Percentiles rank a stretch among this genome's conserved stretches.
Conservation (phyloP, 2,888 invertebrate species). For the Polydrusus tereticollis region DNA sequence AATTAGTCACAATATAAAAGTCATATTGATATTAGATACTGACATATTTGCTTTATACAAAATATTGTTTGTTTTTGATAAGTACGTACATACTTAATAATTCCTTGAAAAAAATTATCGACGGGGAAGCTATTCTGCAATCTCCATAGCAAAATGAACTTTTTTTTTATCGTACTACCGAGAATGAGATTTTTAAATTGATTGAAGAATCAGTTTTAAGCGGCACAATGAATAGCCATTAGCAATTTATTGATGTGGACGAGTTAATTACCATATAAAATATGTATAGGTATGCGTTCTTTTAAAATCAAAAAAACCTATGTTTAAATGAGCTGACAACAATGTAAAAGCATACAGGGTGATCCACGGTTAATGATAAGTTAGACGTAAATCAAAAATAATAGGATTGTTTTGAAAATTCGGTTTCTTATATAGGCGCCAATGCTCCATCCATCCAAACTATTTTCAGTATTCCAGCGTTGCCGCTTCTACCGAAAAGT, state of each 20-base stretch:
- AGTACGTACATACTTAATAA: neutral
- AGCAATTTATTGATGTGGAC: neutral
- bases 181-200: neutral
- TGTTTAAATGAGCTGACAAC: neutral
- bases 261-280: neutral
- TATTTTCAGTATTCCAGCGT: no score
- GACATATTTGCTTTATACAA: neutral
- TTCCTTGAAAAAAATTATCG: neutral
- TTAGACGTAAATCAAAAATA: no score
- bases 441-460: no score
- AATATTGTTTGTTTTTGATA: slow-evolving; percentile 5
- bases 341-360: no score
- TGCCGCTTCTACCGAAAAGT: no score
- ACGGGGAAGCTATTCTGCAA: neutral
- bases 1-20: slow-evolving; percentile 8
- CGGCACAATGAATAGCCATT: neutral
- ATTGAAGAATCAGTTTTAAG: no score
- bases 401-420: no score
- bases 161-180: no score
- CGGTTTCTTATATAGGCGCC: no score
- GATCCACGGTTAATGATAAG: no score
- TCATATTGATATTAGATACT: slow-evolving; percentile 6
- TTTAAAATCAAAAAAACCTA: neutral
- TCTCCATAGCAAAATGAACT: neutral
- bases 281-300: neutral